A percentile compares a stretch with the other conserved stretches of the same genome.
These are phyloP conservation scores for Asteroscopus sphinx DNA, from an alignment of 2,888 invertebrate genomes.

Conservation along the genomic window DNA sequence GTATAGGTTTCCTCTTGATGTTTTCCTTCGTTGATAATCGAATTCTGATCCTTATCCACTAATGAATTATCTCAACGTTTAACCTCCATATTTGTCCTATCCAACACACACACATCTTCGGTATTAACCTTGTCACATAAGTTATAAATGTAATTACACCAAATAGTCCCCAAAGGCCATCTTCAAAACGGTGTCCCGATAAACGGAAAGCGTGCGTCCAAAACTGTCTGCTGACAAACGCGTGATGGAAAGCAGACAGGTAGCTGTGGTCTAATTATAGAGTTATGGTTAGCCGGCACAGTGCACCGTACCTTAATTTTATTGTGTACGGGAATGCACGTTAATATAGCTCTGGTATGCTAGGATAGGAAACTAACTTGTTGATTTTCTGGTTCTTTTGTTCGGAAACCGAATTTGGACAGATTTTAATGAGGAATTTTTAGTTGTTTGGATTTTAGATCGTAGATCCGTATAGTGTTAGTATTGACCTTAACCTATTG, in stretches of 20 bases:
- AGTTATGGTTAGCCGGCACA: constrained; percentile 41
- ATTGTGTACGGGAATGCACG: constrained; percentile 35
- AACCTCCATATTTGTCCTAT: no score
- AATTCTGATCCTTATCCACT: no score
- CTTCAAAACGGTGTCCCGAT: constrained; percentile 10
- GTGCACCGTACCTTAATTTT: constrained; percentile 39
- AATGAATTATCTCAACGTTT: no score
- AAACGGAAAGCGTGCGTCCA: constrained; percentile 31
- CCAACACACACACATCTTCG: not conserved
- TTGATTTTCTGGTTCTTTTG: constrained; percentile 14
- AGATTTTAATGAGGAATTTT: no score
- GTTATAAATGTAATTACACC: not conserved
- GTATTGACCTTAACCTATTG: no score
- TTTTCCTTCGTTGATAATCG: no score
- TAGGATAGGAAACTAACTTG: not conserved
- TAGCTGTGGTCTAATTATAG: constrained; percentile 64
- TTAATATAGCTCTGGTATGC: constrained; percentile 8
- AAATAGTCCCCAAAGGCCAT: constrained; percentile 23
- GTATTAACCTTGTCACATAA: not conserved
- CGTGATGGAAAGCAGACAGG: constrained; percentile 67
- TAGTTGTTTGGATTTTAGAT: no score
- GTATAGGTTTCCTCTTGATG: no score
- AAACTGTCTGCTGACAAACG: constrained; percentile 42
- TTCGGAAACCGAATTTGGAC: no score
- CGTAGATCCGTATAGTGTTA: no score